phyloP scores from a whole-genome alignment of 2,113 vertebrate species.

The Pterocles gutturalis region DNA sequence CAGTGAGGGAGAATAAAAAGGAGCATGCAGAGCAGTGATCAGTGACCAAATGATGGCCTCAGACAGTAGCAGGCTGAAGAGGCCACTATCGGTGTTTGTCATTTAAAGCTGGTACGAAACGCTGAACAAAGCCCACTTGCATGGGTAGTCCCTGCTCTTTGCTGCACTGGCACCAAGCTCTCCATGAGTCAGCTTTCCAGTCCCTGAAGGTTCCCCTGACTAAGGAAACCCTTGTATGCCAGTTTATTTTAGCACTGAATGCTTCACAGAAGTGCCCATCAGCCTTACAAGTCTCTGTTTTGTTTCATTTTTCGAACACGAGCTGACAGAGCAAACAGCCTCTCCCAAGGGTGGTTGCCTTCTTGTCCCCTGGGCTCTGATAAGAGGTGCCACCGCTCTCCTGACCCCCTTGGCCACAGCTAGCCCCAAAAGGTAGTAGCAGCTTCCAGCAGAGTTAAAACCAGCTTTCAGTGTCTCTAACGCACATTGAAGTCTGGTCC shows the following conservation, averaged over 20 bases:
- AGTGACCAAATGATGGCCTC: background rate
- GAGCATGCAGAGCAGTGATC: background rate
- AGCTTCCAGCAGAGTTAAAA: background rate
- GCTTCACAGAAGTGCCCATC: background rate
- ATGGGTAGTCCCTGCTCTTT: background rate
- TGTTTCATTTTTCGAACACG: background rate
- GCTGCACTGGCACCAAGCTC: background rate
- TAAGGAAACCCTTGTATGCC: background rate
- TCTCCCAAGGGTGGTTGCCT: background rate
- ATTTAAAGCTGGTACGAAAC: background rate
- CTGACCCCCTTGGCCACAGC: background rate
- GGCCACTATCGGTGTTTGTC: background rate
- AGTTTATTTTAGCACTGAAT: background rate
- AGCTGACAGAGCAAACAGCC: background rate
- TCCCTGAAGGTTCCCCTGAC: background rate
- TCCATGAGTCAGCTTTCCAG: background rate
- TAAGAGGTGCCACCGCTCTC: background rate
- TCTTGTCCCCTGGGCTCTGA: background rate
- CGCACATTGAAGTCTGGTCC: background rate
- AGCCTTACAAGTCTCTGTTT: background rate
- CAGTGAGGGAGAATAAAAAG: background rate
- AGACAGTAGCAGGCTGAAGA: background rate
- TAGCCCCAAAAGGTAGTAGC: background rate
- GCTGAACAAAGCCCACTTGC: background rate
- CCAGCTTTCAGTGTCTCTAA: background rate